phyloP scores from a whole-genome alignment of 2,113 vertebrate genomes.

The Pollimyrus isidori region DNA sequence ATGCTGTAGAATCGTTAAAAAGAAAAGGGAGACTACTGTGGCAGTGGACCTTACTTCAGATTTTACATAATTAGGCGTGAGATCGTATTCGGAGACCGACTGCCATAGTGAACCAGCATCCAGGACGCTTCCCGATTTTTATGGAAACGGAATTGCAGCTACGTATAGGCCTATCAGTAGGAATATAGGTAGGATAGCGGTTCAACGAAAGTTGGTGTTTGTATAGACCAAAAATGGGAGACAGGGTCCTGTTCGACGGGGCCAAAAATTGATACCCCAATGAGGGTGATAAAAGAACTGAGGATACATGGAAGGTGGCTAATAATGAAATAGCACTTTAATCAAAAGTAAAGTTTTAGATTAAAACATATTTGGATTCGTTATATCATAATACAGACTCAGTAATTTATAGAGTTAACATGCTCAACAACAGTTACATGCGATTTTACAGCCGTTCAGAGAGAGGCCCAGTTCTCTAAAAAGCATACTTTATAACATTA shows the following conservation, averaged over 20 bases:
- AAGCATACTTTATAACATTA: neutral
- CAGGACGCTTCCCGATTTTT: neutral
- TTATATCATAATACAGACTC: neutral
- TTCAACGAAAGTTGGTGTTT: neutral
- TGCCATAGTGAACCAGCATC: neutral
- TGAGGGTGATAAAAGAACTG: neutral
- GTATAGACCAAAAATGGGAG: neutral
- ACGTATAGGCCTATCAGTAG: neutral
- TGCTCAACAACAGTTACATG: neutral
- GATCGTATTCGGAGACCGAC: neutral
- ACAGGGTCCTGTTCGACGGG: neutral
- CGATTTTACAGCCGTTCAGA: neutral
- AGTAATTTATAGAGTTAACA: neutral
- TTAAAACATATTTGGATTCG: neutral
- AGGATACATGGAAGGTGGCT: neutral
- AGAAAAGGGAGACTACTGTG: neutral
- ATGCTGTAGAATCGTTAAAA: neutral
- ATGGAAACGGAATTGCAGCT: neutral
- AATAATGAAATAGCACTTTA: neutral
- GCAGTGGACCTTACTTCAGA: neutral
- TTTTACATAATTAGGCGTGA: neutral
- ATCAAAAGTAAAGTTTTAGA: neutral
- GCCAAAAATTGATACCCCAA: neutral
- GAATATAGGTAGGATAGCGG: neutral
- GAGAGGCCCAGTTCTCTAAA: neutral